phyloP scores from a whole-genome alignment of 2,113 vertebrate genomes.

The Poeciliopsis turrubarensis region DNA sequence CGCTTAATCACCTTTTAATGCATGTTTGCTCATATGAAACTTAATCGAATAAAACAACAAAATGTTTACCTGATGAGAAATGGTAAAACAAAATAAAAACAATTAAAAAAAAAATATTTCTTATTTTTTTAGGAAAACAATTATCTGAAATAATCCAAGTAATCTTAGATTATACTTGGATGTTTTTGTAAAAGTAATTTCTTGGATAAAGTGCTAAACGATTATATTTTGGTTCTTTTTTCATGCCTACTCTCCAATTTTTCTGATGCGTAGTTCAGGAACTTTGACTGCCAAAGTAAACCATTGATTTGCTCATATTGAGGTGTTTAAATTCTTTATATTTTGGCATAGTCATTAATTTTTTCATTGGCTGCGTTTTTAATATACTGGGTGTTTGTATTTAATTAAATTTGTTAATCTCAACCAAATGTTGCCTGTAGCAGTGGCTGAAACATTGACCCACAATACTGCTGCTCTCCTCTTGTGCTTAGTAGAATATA shows the following conservation, averaged over 20 bases:
- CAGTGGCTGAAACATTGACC: background rate
- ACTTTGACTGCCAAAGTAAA: background rate
- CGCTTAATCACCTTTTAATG: too few relatives aligned
- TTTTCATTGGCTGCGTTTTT: background rate
- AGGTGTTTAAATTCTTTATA: background rate
- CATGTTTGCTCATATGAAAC: too few relatives aligned
- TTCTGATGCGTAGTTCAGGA: conserved; percentile 29
- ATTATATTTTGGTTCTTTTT: too few relatives aligned
- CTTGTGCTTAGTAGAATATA: background rate
- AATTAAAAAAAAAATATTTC: too few relatives aligned
- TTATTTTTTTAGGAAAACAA: too few relatives aligned
- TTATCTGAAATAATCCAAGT: too few relatives aligned
- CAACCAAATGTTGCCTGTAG: background rate
- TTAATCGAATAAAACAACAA: too few relatives aligned
- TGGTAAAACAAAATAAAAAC: too few relatives aligned
- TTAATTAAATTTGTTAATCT: background rate
- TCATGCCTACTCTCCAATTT: background rate
- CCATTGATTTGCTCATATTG: background rate
- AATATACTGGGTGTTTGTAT: background rate
- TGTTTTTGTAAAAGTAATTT: too few relatives aligned
- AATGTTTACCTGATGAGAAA: too few relatives aligned
- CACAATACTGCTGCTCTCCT: background rate
- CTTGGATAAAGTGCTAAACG: too few relatives aligned
- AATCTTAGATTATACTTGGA: too few relatives aligned
- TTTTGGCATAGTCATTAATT: background rate